A percentile compares a stretch with the other conserved stretches of the same genome.
Evolutionary conservation across 2,888 invertebrate species (phyloP).

Genomic region (Auanema freiburgensis): DNA sequence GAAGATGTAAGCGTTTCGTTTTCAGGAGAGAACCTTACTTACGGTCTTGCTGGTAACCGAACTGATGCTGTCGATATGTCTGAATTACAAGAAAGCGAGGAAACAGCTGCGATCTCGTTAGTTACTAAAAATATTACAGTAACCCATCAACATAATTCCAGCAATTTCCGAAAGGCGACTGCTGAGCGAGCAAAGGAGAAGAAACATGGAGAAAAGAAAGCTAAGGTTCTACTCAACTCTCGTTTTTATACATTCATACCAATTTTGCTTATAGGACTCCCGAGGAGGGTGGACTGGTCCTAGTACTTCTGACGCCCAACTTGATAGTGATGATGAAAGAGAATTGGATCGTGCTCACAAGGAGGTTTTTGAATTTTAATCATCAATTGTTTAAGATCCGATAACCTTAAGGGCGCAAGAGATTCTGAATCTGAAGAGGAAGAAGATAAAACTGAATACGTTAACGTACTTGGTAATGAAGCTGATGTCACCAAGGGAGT

Average conservation of each 20-base stretch:
- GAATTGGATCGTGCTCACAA: constrained; percentile 36
- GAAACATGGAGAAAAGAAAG: constrained; percentile 25
- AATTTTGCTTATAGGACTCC: not conserved
- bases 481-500: constrained; percentile 66
- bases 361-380: constrained; percentile 19
- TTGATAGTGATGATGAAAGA: constrained; percentile 48
- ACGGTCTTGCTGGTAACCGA: constrained; percentile 61
- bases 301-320: constrained; percentile 22
- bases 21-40: constrained; percentile 47
- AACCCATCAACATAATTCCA: not conserved
- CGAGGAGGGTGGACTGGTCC: constrained; percentile 32
- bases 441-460: constrained; percentile 34
- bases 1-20: not conserved
- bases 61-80: constrained; percentile 47
- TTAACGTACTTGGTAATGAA: constrained; percentile 58
- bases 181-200: constrained; percentile 35
- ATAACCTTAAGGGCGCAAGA: no score
- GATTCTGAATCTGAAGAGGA: constrained; percentile 29
- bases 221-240: not conserved
- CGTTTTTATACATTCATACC: no score
- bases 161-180: constrained; percentile 31
- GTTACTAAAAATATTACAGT: constrained; percentile 9
- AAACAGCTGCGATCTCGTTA: constrained; percentile 20
- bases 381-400: no score
- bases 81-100: constrained; percentile 35